Evolutionary conservation across 2,113 vertebrate species (phyloP).

Genomic region (Hippocampus mohnikei): DNA sequence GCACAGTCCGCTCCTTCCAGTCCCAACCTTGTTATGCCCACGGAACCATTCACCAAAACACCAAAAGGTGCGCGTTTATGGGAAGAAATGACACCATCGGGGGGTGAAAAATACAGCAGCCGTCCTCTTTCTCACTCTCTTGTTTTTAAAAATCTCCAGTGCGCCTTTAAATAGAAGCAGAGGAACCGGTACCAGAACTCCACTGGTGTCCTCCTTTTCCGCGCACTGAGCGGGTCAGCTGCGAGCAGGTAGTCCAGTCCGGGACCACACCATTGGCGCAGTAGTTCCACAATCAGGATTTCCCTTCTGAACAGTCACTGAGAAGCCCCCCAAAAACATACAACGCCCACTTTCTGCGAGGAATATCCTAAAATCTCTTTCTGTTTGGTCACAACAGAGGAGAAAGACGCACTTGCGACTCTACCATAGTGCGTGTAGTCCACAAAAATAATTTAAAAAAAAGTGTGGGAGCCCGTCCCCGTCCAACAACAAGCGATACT

Average conservation of each 20-base stretch:
- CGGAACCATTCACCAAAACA: conserved; percentile 60
- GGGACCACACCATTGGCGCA: conserved; percentile 44
- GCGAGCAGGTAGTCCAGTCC: conserved; percentile 54
- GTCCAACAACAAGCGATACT: conserved; percentile 42
- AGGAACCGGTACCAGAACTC: conserved; percentile 29
- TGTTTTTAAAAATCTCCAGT: conserved; percentile 20
- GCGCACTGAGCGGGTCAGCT: conserved; percentile 26
- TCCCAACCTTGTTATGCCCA: conserved; percentile 55
- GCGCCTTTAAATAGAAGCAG: conserved; percentile 26
- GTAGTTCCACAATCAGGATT: conserved; percentile 36
- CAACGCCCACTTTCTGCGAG: conserved; percentile 13
- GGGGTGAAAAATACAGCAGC: conserved; percentile 15
- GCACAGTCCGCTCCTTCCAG: conserved; percentile 51
- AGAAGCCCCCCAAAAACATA: background rate
- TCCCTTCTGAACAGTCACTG: conserved; percentile 7
- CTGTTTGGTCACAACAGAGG: conserved; percentile 31
- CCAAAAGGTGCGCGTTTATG: conserved; percentile 22
- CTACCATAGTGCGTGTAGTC: conserved; percentile 47
- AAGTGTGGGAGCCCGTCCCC: conserved; percentile 36
- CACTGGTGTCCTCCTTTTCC: conserved; percentile 24
- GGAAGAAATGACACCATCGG: conserved; percentile 11
- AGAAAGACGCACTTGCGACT: conserved; percentile 34
- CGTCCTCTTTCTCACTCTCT: conserved; percentile 17
- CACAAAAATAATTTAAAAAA: conserved; percentile 3
- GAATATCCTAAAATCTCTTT: conserved; percentile 43